These are phyloP conservation scores for Alcis repandata DNA, from an alignment of 2,888 invertebrate genomes.

Conservation along the genomic window DNA sequence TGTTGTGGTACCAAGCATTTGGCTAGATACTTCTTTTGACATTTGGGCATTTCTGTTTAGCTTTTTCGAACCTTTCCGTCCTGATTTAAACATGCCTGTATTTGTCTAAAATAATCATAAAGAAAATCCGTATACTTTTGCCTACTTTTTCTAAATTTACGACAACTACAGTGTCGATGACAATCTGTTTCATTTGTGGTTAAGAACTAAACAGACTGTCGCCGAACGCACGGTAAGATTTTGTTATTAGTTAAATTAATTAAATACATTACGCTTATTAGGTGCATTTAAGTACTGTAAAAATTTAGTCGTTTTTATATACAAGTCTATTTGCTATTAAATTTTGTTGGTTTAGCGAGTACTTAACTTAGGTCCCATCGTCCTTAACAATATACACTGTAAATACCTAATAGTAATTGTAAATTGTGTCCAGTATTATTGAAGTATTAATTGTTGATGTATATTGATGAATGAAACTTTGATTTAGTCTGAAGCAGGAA, in stretches of 20 bases:
- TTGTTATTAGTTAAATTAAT: background rate
- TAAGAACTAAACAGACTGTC: no score
- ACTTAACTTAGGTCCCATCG: slow-evolving; percentile 22
- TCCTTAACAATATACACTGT: slow-evolving; percentile 7
- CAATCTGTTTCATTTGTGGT: background rate
- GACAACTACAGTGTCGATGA: no score
- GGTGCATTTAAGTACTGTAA: slow-evolving; percentile 9
- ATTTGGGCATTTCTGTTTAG: background rate
- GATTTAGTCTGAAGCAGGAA: slow-evolving; percentile 37
- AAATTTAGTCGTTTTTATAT: slow-evolving; percentile 29
- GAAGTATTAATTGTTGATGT: slow-evolving; percentile 28
- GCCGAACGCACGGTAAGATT: background rate
- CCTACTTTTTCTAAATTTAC: no score
- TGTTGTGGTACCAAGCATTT: background rate
- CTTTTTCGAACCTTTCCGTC: background rate
- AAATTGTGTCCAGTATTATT: slow-evolving; percentile 26
- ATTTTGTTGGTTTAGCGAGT: slow-evolving; percentile 22
- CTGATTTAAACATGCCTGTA: background rate
- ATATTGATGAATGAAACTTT: slow-evolving; percentile 32
- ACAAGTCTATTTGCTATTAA: slow-evolving; percentile 28
- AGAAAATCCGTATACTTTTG: no score
- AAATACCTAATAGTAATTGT: slow-evolving; percentile 23
- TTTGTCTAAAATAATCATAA: no score
- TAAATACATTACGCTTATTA: slow-evolving; percentile 31
- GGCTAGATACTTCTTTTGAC: background rate